Percentiles rank a stretch among this genome's conserved stretches.
Evolutionary conservation across 2,888 invertebrate genomes (phyloP).

Genomic region (Himalopsyche japonica): DNA sequence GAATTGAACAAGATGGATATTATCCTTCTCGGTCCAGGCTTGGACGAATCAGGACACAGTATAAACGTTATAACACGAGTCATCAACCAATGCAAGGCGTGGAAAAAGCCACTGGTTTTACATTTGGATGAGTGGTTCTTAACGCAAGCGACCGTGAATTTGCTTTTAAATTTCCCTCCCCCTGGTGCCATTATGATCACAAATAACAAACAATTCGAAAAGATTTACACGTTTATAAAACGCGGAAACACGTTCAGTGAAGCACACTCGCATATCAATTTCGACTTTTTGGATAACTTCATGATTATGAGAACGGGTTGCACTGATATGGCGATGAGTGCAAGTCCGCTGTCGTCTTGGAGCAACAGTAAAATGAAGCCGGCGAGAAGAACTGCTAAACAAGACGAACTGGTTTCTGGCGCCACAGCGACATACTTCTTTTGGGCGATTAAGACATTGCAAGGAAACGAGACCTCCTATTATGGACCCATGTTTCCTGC

Average conservation of each 20-base stretch:
- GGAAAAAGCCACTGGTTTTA: slow-evolving; percentile 64
- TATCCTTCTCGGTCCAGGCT: slow-evolving; percentile 21
- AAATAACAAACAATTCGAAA: slow-evolving; percentile 83
- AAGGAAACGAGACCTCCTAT: not conserved
- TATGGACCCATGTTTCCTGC: slow-evolving; percentile 7
- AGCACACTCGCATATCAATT: slow-evolving; percentile 49
- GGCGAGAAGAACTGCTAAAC: slow-evolving; percentile 2
- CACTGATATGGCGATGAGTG: slow-evolving; percentile 21
- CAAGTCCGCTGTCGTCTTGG: slow-evolving; percentile 17
- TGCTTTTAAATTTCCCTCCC: slow-evolving; percentile 69
- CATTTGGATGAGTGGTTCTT: slow-evolving; percentile 60
- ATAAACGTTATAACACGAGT: slow-evolving; percentile 67
- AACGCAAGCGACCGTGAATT: slow-evolving; percentile 63
- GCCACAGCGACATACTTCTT: slow-evolving; percentile 19
- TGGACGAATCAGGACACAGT: slow-evolving; percentile 61
- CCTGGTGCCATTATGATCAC: slow-evolving; percentile 82
- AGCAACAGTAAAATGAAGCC: not conserved
- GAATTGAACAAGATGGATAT: slow-evolving; percentile 11
- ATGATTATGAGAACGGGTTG: slow-evolving; percentile 27
- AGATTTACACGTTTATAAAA: slow-evolving; percentile 63
- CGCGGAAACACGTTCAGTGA: slow-evolving; percentile 55
- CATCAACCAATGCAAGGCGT: slow-evolving; percentile 63
- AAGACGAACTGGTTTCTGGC: slow-evolving; percentile 22
- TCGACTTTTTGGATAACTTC: slow-evolving; percentile 48
- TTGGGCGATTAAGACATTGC: slow-evolving; percentile 12